phyloP scores from a whole-genome alignment of 2,113 vertebrate genomes.

The Odontophorus gujanensis region DNA sequence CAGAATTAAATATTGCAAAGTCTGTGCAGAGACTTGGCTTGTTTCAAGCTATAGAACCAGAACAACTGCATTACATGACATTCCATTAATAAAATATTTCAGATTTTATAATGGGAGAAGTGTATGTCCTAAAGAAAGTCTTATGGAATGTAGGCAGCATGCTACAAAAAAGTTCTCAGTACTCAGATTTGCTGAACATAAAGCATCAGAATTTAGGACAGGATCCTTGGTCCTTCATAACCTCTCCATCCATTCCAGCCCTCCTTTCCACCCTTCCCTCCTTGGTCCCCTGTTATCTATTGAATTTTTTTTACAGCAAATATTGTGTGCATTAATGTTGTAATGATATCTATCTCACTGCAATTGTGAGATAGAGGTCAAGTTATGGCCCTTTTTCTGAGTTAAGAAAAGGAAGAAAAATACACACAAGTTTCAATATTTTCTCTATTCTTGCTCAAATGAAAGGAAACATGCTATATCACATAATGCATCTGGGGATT shows the following conservation, averaged over 20 bases:
- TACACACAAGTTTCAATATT: background rate
- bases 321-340: background rate
- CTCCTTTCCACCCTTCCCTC: background rate
- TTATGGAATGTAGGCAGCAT: background rate
- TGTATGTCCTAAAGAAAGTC: background rate
- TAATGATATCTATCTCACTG: background rate
- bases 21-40: rapidly evolving
- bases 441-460: background rate
- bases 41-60: background rate
- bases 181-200: background rate
- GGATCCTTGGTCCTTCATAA: background rate
- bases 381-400: background rate
- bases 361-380: background rate
- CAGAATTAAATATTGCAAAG: background rate
- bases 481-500: background rate
- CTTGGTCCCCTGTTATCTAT: background rate
- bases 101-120: background rate
- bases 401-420: background rate
- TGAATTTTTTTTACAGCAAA: background rate
- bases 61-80: background rate
- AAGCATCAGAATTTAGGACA: background rate
- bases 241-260: rapidly evolving
- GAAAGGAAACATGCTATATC: background rate
- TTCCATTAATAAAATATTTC: background rate
- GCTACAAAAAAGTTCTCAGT: background rate